phyloP scores from a whole-genome alignment of 1,140 invertebrate genomes.

The Drosophila pandora region DNA sequence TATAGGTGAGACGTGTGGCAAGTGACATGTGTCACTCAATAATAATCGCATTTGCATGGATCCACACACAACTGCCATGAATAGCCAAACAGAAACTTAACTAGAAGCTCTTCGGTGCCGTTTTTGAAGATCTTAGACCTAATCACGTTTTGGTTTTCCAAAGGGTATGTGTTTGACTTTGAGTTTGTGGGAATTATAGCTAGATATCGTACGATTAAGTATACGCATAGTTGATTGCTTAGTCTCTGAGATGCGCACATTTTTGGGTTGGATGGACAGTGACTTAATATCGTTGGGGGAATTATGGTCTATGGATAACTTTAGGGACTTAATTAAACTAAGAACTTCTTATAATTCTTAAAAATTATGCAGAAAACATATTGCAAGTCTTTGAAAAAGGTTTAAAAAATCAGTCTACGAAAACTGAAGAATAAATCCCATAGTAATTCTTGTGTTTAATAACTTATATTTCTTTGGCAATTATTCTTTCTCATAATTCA shows the following conservation, averaged over 20 bases:
- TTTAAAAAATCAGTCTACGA: background rate
- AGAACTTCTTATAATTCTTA: no score
- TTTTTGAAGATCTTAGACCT: slow-evolving; percentile 72
- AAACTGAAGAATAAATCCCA: background rate
- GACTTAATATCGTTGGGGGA: background rate
- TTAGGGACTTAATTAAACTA: background rate
- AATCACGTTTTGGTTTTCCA: slow-evolving; percentile 67
- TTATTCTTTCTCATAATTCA: background rate
- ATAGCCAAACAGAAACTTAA: slow-evolving; percentile 60
- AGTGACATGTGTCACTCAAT: slow-evolving; percentile 57
- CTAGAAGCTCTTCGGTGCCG: slow-evolving; percentile 68
- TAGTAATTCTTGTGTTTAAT: background rate
- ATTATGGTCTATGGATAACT: background rate
- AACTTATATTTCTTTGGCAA: background rate
- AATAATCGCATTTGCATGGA: slow-evolving; percentile 56
- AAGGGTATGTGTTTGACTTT: slow-evolving; percentile 12
- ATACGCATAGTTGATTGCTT: slow-evolving; percentile 67
- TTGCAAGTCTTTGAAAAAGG: background rate
- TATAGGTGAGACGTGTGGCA: slow-evolving; percentile 31
- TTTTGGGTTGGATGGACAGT: background rate
- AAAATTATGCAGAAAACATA: no score
- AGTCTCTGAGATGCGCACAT: slow-evolving; percentile 42
- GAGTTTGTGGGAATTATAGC: slow-evolving; percentile 23
- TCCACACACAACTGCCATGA: slow-evolving; percentile 40
- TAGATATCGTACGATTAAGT: slow-evolving; percentile 65